phyloP scores from a whole-genome alignment of 2,113 vertebrate species.

The Dipodomys stephensi region DNA sequence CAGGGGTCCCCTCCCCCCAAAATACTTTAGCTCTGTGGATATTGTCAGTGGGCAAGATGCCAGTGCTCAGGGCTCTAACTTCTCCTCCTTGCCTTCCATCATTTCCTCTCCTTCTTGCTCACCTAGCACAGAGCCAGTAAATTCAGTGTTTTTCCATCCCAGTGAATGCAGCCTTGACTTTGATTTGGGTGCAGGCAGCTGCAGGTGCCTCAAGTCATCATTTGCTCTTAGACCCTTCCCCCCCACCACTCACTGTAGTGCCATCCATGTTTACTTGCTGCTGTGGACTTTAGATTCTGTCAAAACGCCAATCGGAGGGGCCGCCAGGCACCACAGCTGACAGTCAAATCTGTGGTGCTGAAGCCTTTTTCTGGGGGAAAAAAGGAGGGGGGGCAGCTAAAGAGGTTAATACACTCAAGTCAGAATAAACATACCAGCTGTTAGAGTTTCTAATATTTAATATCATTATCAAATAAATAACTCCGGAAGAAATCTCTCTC shows the following conservation, averaged over 20 bases:
- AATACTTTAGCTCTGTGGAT: background rate
- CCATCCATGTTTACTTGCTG: slow-evolving; percentile 91
- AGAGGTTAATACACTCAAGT: slow-evolving; percentile 95
- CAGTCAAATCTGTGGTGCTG: slow-evolving; percentile 89
- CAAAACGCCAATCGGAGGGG: slow-evolving; percentile 88
- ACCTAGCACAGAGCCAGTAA: slow-evolving; percentile 85
- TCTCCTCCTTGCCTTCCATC: background rate
- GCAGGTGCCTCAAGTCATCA: slow-evolving; percentile 91
- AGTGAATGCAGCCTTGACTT: slow-evolving; percentile 87
- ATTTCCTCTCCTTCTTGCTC: slow-evolving; percentile 13
- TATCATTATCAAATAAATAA: slow-evolving; percentile 90
- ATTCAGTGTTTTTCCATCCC: slow-evolving; percentile 92
- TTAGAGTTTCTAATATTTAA: slow-evolving; percentile 93
- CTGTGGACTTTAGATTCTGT: slow-evolving; percentile 91
- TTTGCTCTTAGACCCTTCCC: slow-evolving; percentile 65
- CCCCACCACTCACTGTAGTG: slow-evolving; percentile 83
- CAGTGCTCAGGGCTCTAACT: background rate
- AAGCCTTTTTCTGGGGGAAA: slow-evolving; percentile 92
- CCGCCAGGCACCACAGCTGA: slow-evolving; percentile 92
- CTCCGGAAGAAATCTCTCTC: slow-evolving; percentile 81
- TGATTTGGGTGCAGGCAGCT: slow-evolving; percentile 90
- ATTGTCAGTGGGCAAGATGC: slow-evolving; percentile 40
- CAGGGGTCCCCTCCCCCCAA: background rate
- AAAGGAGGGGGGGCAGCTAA: slow-evolving; percentile 79
- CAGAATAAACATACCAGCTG: slow-evolving; percentile 94